Percentiles rank a stretch among this genome's conserved stretches.
These are phyloP conservation scores for Coreius guichenoti DNA, from an alignment of 2,797 vertebrate species.

Conservation along the genomic window DNA sequence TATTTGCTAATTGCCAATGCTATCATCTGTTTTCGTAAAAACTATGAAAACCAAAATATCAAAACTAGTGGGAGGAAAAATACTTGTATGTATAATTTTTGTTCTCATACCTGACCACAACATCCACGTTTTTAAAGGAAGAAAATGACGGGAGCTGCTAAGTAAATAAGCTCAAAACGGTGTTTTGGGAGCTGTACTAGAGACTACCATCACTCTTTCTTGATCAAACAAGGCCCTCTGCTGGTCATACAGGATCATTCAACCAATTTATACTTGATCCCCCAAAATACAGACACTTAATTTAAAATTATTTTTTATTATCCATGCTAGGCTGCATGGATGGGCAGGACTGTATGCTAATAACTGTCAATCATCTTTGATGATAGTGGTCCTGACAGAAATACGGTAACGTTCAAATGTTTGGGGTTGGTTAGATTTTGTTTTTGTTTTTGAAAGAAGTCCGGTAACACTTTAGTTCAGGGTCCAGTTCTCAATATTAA, in stretches of 20 bases:
- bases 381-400: no score
- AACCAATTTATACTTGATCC: not conserved
- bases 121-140: not conserved
- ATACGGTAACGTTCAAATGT: not conserved
- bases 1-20: no score
- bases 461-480: no score
- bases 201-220: conserved; percentile 20
- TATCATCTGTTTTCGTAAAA: not conserved
- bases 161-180: conserved; percentile 2
- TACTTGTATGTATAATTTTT: not conserved
- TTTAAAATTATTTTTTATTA: no score
- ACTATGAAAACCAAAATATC: not conserved
- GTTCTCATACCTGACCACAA: conserved; percentile 4
- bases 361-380: no score
- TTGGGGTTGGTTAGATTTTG: not conserved
- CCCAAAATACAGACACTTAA: not conserved
- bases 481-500: no score
- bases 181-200: not conserved
- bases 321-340: no score
- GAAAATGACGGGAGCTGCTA: not conserved
- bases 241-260: conserved; percentile 27
- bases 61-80: not conserved
- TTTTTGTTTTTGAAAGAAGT: not conserved
- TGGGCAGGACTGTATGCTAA: no score
- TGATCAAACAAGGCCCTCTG: conserved; percentile 59